Evolutionary conservation across 1,140 invertebrate genomes (phyloP), one percentile per base, ranked within the genome.

Genomic region (Drosophila kikkawai): DNA sequence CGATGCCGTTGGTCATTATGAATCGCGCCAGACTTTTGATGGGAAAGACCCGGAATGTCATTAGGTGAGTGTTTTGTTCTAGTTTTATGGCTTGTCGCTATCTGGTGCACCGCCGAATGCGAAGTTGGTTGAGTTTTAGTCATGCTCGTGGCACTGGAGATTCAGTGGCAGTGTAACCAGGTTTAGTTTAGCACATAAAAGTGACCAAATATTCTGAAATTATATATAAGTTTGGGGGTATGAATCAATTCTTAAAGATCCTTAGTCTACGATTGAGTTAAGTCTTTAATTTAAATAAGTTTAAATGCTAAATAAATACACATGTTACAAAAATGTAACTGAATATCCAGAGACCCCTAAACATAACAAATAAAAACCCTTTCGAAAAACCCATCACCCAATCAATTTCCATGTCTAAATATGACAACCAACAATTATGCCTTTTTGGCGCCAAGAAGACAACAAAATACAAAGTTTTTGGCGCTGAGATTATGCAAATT

Each of bases 11-110:
- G 67, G 67, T 80, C 71, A 83, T 91, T 87, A 91, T 91, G 80
- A 91, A 87, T 84, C 64, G 80, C 51, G 70, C 82, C 87, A 91
- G 86, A 91, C 86, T 80, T 91, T 87, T 91, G 88, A 73, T 87
- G 88, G 86, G 86, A 90, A 90, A 90, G 71, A 74, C 86, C 86
- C 75, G 75, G 82, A 85, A 91, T 91, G 79, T 90, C 81, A 91
- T 90, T 91, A 90, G 86, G 56, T 76, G 70, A 77, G 39, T 73
- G 82, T 75, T 85, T 84, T 78, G 69, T 80, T 58, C 64, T 44
- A 45, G n/a, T 48, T 88, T 87, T 87, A 87, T 88, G 73, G 61
- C 80, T 42, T 60, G 26, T 36, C 44, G 66, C 39, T 79, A 45
- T 66, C 59, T 64, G 47, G 57, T 60, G 56, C 53, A 70, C 42